Conservation (phyloP, 1,140 invertebrate genomes). For the Triops cancriformis region DNA sequence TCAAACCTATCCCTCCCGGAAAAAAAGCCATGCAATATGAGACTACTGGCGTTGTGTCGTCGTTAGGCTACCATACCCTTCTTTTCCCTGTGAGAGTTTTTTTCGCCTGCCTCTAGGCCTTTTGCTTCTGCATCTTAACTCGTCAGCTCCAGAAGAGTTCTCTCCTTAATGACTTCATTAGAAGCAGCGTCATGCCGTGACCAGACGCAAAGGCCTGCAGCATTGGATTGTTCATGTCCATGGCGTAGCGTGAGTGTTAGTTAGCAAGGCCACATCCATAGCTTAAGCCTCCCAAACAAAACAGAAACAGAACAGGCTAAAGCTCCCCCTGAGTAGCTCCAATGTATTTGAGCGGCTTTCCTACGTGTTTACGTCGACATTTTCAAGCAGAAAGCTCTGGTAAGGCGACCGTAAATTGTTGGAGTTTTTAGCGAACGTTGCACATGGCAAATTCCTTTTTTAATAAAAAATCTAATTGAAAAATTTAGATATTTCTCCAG, state of each 20-base stretch:
- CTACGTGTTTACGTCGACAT: background rate
- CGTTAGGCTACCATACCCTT: background rate
- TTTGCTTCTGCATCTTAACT: constrained; percentile 7
- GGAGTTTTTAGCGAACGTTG: too few species aligned
- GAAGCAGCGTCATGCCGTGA: constrained; percentile 12
- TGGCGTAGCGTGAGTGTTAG: background rate
- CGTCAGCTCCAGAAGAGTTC: background rate
- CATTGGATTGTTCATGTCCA: background rate
- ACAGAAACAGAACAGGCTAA: background rate
- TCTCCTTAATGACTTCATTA: constrained; percentile 4
- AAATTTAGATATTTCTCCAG: too few species aligned
- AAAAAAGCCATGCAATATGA: background rate
- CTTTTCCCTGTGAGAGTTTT: background rate
- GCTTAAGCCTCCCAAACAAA: background rate
- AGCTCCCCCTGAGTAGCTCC: background rate
- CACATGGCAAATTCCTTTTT: too few species aligned
- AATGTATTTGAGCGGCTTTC: background rate
- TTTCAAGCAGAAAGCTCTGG: background rate
- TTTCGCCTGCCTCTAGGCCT: background rate
- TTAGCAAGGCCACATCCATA: background rate
- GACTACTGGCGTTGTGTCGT: background rate
- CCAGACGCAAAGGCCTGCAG: background rate
- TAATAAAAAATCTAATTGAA: too few species aligned
- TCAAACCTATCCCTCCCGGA: background rate
- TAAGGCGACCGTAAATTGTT: too few species aligned